Conservation (phyloP, 1,140 invertebrate species). For the Eulimnadia texana region DNA sequence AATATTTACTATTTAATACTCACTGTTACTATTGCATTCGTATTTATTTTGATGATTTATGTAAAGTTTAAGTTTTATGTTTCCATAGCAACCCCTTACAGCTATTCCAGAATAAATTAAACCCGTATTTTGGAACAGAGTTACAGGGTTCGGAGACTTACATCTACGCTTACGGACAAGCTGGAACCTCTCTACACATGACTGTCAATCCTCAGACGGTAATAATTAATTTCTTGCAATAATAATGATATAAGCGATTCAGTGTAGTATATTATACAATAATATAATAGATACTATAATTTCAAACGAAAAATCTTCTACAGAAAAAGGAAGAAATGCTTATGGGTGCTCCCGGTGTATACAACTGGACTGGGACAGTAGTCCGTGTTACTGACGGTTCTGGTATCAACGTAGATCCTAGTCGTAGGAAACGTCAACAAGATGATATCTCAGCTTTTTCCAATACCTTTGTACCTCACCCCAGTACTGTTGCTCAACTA, state of each 20-base stretch:
- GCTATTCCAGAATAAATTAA: no score
- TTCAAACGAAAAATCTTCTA: not conserved
- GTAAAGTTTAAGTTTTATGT: no score
- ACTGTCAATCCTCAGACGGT: constrained; percentile 2
- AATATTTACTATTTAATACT: not conserved
- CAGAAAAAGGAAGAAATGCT: constrained; percentile 24
- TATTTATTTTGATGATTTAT: no score
- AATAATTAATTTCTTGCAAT: constrained; percentile 13
- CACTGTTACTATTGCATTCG: no score
- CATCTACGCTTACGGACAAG: constrained; percentile 23
- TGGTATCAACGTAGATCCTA: not conserved
- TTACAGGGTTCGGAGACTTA: not conserved
- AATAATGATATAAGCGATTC: constrained; percentile 1
- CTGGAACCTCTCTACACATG: constrained; percentile 24
- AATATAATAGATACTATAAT: not conserved
- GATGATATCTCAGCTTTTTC: constrained; percentile 1
- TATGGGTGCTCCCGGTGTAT: constrained; percentile 31
- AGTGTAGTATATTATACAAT: not conserved
- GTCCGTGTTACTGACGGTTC: constrained; percentile 19
- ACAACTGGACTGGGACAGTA: constrained; percentile 27
- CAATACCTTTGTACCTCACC: constrained; percentile 19
- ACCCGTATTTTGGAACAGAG: not conserved
- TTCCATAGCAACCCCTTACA: no score
- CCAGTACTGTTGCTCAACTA: constrained; percentile 14
- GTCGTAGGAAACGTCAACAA: constrained; percentile 13